Conservation (phyloP, 2,888 invertebrate species). For the Cataglyphis rosenhaueri region DNA sequence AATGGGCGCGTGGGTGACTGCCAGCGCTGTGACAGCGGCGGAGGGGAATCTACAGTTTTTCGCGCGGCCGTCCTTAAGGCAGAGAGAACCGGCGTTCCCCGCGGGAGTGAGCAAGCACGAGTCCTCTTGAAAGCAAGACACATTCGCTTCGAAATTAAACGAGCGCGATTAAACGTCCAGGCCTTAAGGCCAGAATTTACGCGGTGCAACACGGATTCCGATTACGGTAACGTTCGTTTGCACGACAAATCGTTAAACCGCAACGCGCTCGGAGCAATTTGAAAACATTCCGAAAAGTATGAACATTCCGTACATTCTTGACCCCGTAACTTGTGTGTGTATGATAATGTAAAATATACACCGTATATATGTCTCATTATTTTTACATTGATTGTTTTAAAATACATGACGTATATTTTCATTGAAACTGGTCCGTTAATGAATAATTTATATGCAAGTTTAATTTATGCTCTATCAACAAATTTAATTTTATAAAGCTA, state of each 20-base stretch:
- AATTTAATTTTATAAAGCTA: not conserved
- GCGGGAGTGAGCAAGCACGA: conserved; percentile 40
- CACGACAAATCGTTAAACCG: conserved; percentile 4
- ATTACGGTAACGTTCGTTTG: conserved; percentile 19
- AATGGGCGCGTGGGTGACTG: conserved; percentile 80
- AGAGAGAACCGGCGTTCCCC: conserved; percentile 35
- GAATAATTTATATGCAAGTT: not conserved
- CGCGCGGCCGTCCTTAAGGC: conserved; percentile 70
- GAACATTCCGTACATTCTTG: conserved; percentile 16
- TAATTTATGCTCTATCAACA: not conserved
- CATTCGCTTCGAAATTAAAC: conserved; percentile 66
- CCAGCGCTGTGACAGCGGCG: conserved; percentile 68
- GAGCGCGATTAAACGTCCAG: conserved; percentile 44
- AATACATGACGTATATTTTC: not conserved
- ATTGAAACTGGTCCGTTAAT: not conserved
- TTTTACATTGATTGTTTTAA: not conserved
- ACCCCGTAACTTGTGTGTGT: not conserved
- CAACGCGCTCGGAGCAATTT: conserved; percentile 35
- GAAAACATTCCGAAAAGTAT: conserved; percentile 23
- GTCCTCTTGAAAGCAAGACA: conserved; percentile 47
- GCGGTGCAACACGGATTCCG: conserved; percentile 14
- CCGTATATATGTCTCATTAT: not conserved
- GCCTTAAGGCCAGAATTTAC: conserved; percentile 37
- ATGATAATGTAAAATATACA: not conserved
- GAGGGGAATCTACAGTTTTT: conserved; percentile 73